Conservation (phyloP, 2,797 vertebrate species). For the Halcyon chelicuti region DNA sequence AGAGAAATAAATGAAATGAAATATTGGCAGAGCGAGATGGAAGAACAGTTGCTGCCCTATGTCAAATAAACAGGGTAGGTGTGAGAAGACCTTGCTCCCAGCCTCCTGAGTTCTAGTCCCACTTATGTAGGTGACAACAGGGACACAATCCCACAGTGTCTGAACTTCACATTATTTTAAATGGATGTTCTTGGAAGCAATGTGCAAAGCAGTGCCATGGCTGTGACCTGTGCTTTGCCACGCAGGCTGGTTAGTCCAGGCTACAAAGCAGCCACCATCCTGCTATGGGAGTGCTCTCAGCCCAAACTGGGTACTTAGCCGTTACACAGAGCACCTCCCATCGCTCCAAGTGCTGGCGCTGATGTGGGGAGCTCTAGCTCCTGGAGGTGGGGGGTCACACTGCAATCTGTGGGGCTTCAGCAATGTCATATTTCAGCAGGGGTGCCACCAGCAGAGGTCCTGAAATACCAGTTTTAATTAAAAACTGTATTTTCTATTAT, state of each 20-base stretch:
- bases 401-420: not conserved
- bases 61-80: not conserved
- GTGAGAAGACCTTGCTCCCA: not conserved
- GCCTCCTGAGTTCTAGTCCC: not conserved
- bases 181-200: not conserved
- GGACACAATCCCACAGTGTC: not conserved
- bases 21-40: not conserved
- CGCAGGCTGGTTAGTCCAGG: not conserved
- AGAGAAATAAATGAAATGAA: not conserved
- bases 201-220: not conserved
- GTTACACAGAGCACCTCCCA: not conserved
- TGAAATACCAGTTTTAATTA: slow-evolving; percentile 69
- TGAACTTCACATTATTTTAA: not conserved
- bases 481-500: slow-evolving; percentile 40
- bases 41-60: not conserved
- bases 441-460: slow-evolving; percentile 53
- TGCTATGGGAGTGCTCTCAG: not conserved
- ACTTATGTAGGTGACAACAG: not conserved
- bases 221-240: not conserved
- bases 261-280: not conserved
- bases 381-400: not conserved
- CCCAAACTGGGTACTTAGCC: not conserved
- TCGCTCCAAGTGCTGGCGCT: not conserved
- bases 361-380: not conserved
- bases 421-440: not conserved